Conservation (phyloP, 2,888 invertebrate genomes). For the Nezara viridula region DNA sequence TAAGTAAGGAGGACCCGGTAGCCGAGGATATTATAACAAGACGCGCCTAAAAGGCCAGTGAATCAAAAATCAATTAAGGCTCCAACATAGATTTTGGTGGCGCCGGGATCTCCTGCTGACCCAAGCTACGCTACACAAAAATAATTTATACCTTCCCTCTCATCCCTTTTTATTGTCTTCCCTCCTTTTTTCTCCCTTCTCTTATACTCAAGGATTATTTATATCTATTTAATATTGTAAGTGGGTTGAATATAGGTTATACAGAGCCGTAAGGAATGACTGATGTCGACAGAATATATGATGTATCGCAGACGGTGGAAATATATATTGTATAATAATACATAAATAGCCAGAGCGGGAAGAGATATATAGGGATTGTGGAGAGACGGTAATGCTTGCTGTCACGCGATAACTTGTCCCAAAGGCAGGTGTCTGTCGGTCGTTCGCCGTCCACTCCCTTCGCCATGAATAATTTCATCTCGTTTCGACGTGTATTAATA, state of each 20-base stretch:
- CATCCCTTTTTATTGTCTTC: not conserved
- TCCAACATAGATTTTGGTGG: constrained; percentile 43
- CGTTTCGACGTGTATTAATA: not conserved
- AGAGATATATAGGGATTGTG: constrained; percentile 14
- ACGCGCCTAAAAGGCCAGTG: not conserved
- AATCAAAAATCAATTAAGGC: constrained; percentile 57
- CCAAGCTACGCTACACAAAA: not conserved
- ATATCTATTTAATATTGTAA: constrained; percentile 18
- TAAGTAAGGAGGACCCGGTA: not conserved
- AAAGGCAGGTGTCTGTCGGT: constrained; percentile 2
- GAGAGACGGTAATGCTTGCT: not conserved
- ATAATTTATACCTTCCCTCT: constrained; percentile 38
- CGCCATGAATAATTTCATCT: constrained; percentile 10
- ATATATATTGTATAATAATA: constrained; percentile 21
- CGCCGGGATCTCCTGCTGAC: constrained; percentile 31
- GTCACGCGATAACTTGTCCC: constrained; percentile 38
- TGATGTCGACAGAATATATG: constrained; percentile 9
- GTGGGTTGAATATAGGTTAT: constrained; percentile 17
- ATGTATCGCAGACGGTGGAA: not conserved
- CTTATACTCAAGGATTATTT: not conserved
- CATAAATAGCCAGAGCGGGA: not conserved
- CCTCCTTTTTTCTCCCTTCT: not conserved
- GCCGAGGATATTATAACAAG: constrained; percentile 7
- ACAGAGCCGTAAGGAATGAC: not conserved
- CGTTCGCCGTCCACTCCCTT: not conserved